Evolutionary conservation across 2,113 vertebrate species (phyloP), one percentile per base, ranked within the genome.

Genomic region (Smithornis capensis): DNA sequence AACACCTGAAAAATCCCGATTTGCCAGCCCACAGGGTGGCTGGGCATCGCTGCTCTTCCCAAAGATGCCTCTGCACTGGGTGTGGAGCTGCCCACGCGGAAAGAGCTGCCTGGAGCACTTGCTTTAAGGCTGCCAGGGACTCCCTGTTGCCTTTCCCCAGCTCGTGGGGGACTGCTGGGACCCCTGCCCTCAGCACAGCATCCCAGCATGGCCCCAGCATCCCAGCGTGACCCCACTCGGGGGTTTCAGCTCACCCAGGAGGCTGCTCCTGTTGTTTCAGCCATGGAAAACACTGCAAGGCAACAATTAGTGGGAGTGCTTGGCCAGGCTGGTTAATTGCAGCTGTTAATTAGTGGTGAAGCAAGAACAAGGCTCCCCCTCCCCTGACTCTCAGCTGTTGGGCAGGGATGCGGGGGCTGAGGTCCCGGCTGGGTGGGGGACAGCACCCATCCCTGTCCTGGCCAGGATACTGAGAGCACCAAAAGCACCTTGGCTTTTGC

Each of bases 271-370:
- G 50, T 87, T 47, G 28, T 57, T 85, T 69, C 67, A 57, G 69
- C 45, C 1, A 2, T 76, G 67, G 21, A 25, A 56, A 93, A 68
- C 78, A 42, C 56, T 63, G 56, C 80, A 37, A 76, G 24, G 92
- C 75, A 67, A 15, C 87, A 80, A 70, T 93, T 83, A 93, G 87
- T 75, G 81, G 78, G 77, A 82, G 93, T 44, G 40, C 82, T 87
- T 14, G n/a, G 75, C 81, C 57, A 7, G 75, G 71, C 63, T 63
- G 81, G 40, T 74, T 90, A 70, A 86, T 78, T 86, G 22, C 22
- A 25, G 60, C 27, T 37, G 23, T 60, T 79, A 28, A 71, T 60
- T 73, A 65, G 90, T 6, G 47, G 45, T 75, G 71, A 33, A n/a
- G 29, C 17, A 84, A 70, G 53, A 65, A 4, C 18, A 37, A 19